Conservation (phyloP, 2,888 invertebrate species). For the Zele albiditarsus region DNA sequence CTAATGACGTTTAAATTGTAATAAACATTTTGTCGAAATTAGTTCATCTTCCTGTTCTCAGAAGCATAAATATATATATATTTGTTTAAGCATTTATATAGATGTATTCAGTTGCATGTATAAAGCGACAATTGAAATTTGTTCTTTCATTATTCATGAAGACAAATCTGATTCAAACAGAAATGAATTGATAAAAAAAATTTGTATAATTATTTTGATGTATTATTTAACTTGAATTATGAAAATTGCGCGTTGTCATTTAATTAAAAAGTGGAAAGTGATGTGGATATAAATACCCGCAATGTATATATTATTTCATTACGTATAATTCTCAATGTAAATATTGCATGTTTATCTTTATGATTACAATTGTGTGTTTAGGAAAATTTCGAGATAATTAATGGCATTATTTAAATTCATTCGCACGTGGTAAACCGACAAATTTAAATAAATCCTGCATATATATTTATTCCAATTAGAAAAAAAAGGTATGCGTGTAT, state of each 20-base stretch:
- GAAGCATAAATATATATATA: not conserved
- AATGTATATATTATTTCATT: not conserved
- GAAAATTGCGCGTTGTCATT: conserved; percentile 2
- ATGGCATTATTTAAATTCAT: not conserved
- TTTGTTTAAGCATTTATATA: not conserved
- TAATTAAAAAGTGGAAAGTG: not conserved
- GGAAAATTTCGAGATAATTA: not conserved
- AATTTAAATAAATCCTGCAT: not conserved
- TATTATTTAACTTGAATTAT: not conserved
- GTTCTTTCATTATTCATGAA: too few relatives aligned
- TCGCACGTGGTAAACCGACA: not conserved
- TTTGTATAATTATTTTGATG: not conserved
- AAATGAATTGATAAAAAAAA: too few relatives aligned
- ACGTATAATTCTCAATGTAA: not conserved
- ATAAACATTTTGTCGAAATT: conserved; percentile 38
- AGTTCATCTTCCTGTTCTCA: not conserved
- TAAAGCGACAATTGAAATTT: not conserved
- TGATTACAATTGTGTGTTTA: not conserved
- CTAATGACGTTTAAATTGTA: conserved; percentile 35
- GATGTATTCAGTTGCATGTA: not conserved
- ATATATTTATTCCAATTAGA: not conserved
- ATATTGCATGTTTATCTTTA: not conserved
- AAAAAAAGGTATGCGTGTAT: not conserved
- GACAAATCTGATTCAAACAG: too few relatives aligned
- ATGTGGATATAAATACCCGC: not conserved